These are phyloP conservation scores for Pavo muticus DNA, from an alignment of 2,113 vertebrate genomes.

Conservation along the genomic window DNA sequence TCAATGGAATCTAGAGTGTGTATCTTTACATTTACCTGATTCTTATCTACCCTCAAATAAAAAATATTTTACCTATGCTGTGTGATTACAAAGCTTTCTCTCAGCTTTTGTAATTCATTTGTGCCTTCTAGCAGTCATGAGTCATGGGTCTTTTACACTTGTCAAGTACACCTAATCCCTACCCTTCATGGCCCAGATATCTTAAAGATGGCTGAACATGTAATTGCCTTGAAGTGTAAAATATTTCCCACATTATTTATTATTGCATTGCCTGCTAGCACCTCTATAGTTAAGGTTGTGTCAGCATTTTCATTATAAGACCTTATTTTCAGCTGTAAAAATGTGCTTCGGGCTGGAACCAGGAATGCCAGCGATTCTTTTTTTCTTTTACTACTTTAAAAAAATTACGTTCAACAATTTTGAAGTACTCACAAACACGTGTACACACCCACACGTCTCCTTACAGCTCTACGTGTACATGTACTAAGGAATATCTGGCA, in stretches of 20 bases:
- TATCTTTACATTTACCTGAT: constrained; percentile 36
- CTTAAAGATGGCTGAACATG: constrained; percentile 82
- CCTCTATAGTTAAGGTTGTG: constrained; percentile 79
- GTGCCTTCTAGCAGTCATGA: constrained; percentile 79
- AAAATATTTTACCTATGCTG: constrained; percentile 71
- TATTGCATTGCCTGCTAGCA: constrained; percentile 71
- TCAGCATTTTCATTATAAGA: constrained; percentile 82
- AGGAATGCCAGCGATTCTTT: constrained; percentile 58
- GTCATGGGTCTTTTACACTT: constrained; percentile 82
- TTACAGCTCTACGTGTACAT: background rate
- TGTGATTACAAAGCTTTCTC: constrained; percentile 74
- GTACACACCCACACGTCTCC: background rate
- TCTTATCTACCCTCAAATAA: constrained; percentile 63
- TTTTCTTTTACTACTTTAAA: constrained; percentile 44
- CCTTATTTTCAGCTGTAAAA: constrained; percentile 79
- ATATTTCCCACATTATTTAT: constrained; percentile 84
- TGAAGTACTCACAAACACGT: constrained; percentile 1
- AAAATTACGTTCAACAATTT: constrained; percentile 58
- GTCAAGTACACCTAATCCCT: constrained; percentile 81
- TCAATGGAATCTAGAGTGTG: background rate
- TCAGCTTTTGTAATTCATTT: constrained; percentile 77
- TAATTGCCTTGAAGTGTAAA: constrained; percentile 84
- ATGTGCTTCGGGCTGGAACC: constrained; percentile 73
- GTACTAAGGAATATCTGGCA: background rate
- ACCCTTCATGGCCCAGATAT: constrained; percentile 80